Conservation (phyloP, 2,113 vertebrate species). For the Syrrhaptes paradoxus region DNA sequence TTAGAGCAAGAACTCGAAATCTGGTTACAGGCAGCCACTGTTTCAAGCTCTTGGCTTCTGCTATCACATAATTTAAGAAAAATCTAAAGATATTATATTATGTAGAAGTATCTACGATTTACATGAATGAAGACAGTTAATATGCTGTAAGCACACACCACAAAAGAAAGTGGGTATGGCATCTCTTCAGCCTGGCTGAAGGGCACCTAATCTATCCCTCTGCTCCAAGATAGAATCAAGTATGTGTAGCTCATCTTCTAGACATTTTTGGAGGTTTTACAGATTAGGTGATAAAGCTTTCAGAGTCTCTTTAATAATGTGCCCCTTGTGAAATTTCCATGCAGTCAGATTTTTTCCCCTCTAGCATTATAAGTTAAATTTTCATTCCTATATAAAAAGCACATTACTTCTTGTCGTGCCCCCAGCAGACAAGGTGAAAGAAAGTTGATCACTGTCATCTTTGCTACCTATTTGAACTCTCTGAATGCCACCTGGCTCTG, state of each 20-base stretch:
- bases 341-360: not conserved
- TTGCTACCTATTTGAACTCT: not conserved
- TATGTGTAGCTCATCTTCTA: not conserved
- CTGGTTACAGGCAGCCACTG: not conserved
- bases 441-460: not conserved
- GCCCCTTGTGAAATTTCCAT: not conserved
- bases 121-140: not conserved
- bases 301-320: not conserved
- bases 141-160: not conserved
- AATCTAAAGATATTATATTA: not conserved
- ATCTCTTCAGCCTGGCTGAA: not conserved
- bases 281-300: not conserved
- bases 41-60: not conserved
- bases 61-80: not conserved
- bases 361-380: not conserved
- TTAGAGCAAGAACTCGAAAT: not conserved
- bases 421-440: not conserved
- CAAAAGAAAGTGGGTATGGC: not conserved
- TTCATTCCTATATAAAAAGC: not conserved
- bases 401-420: not conserved
- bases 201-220: not conserved
- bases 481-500: not conserved
- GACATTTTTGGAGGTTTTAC: not conserved
- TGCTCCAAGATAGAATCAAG: not conserved
- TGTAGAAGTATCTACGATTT: not conserved